Percentiles rank a stretch among this genome's conserved stretches.
Conservation (phyloP, 2,797 vertebrate genomes). For the Malurus splendens region DNA sequence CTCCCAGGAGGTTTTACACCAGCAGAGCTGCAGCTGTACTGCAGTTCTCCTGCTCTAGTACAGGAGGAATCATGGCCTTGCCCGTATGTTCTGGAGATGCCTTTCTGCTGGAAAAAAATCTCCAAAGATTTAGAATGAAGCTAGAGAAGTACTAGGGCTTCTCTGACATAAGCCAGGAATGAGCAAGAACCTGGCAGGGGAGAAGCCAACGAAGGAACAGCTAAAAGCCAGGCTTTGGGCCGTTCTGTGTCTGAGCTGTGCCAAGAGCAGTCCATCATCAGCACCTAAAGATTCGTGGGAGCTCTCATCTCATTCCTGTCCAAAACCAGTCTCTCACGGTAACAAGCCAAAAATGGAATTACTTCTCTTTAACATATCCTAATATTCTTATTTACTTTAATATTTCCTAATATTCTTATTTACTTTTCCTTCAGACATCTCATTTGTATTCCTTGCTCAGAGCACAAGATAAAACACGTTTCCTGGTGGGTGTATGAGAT, state of each 20-base stretch:
- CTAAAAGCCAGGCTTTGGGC: neutral
- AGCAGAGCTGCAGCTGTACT: neutral
- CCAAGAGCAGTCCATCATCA: neutral
- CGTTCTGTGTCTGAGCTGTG: neutral
- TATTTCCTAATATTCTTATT: constrained; percentile 20
- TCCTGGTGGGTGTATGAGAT: constrained; percentile 45
- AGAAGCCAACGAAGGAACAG: neutral
- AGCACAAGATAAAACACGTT: constrained; percentile 33
- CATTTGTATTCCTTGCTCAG: neutral
- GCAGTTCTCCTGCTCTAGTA: neutral
- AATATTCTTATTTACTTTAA: neutral
- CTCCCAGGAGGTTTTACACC: neutral
- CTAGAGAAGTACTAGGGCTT: neutral
- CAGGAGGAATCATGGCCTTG: neutral
- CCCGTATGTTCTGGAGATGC: neutral
- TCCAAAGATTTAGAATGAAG: neutral
- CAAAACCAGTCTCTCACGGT: neutral
- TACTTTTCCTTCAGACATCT: constrained; percentile 15
- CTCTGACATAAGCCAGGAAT: neutral
- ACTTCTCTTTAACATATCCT: neutral
- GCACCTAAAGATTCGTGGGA: neutral
- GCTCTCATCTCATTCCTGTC: neutral
- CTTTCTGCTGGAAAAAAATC: neutral
- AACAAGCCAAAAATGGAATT: neutral
- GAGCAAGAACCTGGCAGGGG: neutral